Percentiles rank a stretch among this genome's conserved stretches.
Conservation (phyloP, 1,140 invertebrate genomes). For the Musca domestica region DNA sequence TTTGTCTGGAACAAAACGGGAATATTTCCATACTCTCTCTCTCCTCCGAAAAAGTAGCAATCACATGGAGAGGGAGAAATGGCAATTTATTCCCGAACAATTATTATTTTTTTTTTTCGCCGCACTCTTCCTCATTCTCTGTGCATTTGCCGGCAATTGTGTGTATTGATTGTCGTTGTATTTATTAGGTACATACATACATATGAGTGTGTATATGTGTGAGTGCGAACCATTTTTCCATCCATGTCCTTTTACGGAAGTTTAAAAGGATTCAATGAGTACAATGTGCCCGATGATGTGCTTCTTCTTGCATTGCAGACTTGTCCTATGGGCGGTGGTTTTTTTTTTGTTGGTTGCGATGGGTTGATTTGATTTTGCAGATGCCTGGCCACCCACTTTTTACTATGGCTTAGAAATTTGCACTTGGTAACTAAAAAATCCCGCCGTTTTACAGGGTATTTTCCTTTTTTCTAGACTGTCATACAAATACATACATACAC, state of each 20-base stretch:
- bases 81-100: no score
- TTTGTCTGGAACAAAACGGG: slow-evolving; percentile 1
- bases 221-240: slow-evolving; percentile 3
- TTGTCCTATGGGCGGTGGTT: no score
- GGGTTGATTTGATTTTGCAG: no score
- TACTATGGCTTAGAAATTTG: no score
- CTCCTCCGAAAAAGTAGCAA: not conserved
- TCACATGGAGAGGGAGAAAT: not conserved
- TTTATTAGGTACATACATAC: no score
- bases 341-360: no score
- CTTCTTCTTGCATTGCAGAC: not conserved
- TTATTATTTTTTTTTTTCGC: not conserved
- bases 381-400: no score
- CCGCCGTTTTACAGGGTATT: no score
- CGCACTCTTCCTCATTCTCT: not conserved
- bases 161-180: slow-evolving; percentile 13
- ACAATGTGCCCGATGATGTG: not conserved
- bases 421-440: no score
- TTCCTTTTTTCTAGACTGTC: no score
- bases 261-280: not conserved
- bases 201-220: not conserved
- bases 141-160: slow-evolving; percentile 11
- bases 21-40: slow-evolving; percentile 8
- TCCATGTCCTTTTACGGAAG: slow-evolving; percentile 20
- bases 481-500: no score